Percentiles rank a stretch among this genome's conserved stretches.
Evolutionary conservation across 2,888 invertebrate species (phyloP).

Genomic region (Acrocera orbiculus): DNA sequence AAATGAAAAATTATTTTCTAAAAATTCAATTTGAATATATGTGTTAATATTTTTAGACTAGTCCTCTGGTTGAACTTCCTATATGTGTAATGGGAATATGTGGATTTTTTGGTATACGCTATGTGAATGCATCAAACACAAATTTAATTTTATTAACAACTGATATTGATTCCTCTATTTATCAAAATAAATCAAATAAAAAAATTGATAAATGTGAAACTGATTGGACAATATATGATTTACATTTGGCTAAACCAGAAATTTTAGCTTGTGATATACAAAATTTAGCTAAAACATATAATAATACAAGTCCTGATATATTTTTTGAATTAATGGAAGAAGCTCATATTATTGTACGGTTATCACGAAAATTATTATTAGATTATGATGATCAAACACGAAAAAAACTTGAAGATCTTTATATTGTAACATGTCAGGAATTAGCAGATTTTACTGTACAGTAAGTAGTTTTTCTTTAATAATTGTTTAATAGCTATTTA

Average conservation of each 20-base stretch:
- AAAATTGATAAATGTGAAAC: not conserved
- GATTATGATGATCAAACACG: not conserved
- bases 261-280: slow-evolving; percentile 52
- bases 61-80: slow-evolving; percentile 40
- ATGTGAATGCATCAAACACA: slow-evolving; percentile 19
- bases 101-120: slow-evolving; percentile 45
- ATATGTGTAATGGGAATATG: slow-evolving; percentile 48
- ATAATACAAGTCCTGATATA: slow-evolving; percentile 43
- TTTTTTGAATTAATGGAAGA: slow-evolving; percentile 56
- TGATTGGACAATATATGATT: slow-evolving; percentile 55
- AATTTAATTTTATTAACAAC: slow-evolving; percentile 33
- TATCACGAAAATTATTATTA: slow-evolving; percentile 8
- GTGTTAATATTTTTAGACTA: slow-evolving; percentile 28
- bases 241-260: slow-evolving; percentile 44
- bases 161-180: not conserved
- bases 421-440: slow-evolving; percentile 21
- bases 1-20: too few species aligned
- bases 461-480: too few species aligned
- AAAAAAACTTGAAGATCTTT: slow-evolving; percentile 4
- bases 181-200: not conserved
- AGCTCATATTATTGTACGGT: slow-evolving; percentile 47
- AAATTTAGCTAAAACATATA: slow-evolving; percentile 45
- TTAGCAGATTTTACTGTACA: slow-evolving; percentile 28
- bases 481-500: too few species aligned
- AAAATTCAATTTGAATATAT: too few species aligned